Percentiles rank a stretch among this genome's conserved stretches.
These are phyloP conservation scores for Leucophora obtusa DNA, from an alignment of 2,888 invertebrate species.

Conservation along the genomic window DNA sequence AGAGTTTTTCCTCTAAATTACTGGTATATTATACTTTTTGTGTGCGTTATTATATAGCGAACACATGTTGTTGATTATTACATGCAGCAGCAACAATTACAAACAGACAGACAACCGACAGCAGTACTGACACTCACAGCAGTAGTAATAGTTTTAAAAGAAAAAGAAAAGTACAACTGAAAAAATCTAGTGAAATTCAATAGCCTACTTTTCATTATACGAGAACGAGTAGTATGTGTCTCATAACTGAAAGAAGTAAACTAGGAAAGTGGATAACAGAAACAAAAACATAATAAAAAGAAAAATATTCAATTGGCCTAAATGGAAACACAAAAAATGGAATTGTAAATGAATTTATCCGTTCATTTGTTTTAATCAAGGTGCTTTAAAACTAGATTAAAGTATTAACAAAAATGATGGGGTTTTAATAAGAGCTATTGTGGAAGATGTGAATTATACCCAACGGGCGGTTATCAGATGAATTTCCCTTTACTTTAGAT, in stretches of 20 bases:
- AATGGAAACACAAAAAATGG: conserved; percentile 53
- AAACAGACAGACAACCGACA: not conserved
- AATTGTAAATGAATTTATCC: conserved; percentile 52
- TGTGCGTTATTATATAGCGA: conserved; percentile 15
- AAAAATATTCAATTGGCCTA: conserved; percentile 46
- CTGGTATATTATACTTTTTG: not conserved
- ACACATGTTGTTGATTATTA: conserved; percentile 51
- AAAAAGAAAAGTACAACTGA: not conserved
- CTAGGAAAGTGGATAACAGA: conserved; percentile 30
- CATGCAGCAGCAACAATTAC: conserved; percentile 28
- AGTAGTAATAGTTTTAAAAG: conserved; percentile 45
- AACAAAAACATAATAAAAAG: not conserved
- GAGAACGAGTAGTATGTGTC: not conserved
- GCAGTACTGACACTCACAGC: conserved; percentile 1
- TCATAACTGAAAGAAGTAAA: conserved; percentile 7
- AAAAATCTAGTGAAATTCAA: conserved; percentile 60
- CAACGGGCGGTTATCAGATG: too few relatives aligned
- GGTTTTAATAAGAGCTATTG: not conserved
- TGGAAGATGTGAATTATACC: conserved; percentile 47
- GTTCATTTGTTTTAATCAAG: conserved; percentile 34
- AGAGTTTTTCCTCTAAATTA: not conserved
- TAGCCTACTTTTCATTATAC: conserved; percentile 59
- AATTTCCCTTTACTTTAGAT: too few relatives aligned
- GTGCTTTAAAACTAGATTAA: conserved; percentile 25
- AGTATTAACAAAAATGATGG: conserved; percentile 1